Evolutionary conservation across 2,113 vertebrate genomes (phyloP).

Genomic region (Odobenus rosmarus): DNA sequence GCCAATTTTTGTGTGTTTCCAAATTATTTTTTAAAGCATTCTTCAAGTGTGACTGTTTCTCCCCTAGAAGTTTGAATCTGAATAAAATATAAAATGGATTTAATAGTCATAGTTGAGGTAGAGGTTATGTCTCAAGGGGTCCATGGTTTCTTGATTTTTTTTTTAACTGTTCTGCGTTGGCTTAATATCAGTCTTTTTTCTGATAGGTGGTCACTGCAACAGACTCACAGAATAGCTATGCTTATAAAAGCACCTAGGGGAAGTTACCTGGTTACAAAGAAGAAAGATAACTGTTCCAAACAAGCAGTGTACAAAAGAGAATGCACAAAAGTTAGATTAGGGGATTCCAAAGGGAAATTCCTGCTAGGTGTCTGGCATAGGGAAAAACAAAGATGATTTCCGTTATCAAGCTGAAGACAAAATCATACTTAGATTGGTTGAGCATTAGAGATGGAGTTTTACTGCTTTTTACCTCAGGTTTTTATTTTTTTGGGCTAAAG

Average conservation of each 20-base stretch:
- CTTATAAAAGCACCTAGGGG: constrained; percentile 52
- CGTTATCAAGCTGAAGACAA: constrained; percentile 49
- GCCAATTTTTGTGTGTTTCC: not conserved
- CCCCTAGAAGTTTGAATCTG: constrained; percentile 13
- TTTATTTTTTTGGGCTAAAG: not conserved
- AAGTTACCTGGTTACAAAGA: constrained; percentile 49
- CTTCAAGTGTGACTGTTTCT: constrained; percentile 28
- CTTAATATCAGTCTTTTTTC: constrained; percentile 8
- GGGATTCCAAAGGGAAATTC: constrained; percentile 22
- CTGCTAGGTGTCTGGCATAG: not conserved
- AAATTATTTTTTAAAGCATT: constrained; percentile 36
- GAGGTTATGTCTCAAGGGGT: not conserved
- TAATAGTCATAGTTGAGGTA: constrained; percentile 41
- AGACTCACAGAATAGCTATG: constrained; percentile 29
- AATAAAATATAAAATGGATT: constrained; percentile 55
- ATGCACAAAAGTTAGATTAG: constrained; percentile 40
- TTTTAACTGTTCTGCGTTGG: not conserved
- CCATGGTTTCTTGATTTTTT: not conserved
- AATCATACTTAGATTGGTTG: not conserved
- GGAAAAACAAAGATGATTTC: constrained; percentile 52
- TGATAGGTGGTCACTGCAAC: constrained; percentile 15
- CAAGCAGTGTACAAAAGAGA: constrained; percentile 25
- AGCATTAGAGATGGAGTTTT: not conserved
- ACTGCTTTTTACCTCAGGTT: not conserved
- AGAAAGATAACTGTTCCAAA: constrained; percentile 56